Evolutionary conservation across 2,113 vertebrate species (phyloP).

Genomic region (Dinomys branickii): DNA sequence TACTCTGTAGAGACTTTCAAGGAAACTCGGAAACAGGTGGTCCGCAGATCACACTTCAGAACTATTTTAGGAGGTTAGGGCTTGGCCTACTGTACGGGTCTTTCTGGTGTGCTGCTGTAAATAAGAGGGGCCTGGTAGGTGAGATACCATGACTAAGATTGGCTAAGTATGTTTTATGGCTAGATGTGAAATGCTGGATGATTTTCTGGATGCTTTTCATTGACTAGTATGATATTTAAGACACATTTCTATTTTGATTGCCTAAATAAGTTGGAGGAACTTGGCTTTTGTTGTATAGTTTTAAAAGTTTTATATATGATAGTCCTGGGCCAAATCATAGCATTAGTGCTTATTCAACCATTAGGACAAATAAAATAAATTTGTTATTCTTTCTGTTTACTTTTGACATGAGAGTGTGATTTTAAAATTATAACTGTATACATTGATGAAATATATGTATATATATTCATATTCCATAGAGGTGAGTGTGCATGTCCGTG

Average conservation of each 20-base stretch:
- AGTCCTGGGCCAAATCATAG: neutral
- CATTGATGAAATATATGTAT: neutral
- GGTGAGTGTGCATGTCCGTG: neutral
- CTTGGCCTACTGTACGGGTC: neutral
- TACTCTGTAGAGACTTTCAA: neutral
- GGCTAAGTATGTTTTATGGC: neutral
- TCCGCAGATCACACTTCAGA: neutral
- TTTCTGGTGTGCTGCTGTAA: neutral
- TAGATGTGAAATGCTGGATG: constrained; percentile 7
- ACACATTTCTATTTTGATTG: neutral
- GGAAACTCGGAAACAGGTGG: neutral
- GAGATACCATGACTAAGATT: neutral
- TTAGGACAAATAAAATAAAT: neutral
- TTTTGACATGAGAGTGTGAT: neutral
- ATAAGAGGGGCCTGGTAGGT: neutral
- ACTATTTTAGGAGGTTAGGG: neutral
- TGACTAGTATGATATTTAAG: neutral
- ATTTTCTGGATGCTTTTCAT: neutral
- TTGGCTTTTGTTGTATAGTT: neutral
- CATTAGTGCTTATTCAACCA: neutral
- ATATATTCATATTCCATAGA: neutral
- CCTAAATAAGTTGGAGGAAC: constrained; percentile 6
- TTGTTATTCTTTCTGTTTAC: neutral
- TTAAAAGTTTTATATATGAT: neutral
- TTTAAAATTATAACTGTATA: constrained; percentile 1